Base-by-base conservation (phyloP, 2,888 invertebrate genomes). In the Catonia carolina region DNA sequence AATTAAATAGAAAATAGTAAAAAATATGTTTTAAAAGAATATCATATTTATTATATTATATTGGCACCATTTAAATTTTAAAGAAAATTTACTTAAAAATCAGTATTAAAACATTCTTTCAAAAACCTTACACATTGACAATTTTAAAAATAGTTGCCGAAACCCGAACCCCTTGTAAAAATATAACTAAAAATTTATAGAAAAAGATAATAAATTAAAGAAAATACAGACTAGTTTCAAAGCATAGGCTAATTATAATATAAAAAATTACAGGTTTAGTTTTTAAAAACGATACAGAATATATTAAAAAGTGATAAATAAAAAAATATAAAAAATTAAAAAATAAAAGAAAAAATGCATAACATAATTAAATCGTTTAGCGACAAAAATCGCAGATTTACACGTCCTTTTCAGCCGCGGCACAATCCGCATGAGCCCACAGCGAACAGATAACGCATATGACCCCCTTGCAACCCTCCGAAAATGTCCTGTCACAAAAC, bases 51-150 rank as follows among this genome's bases (percentile, higher is more conserved):
- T n/a, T n/a, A n/a, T n/a, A n/a, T n/a, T n/a, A n/a, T n/a, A n/a
- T n/a, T n/a, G n/a, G n/a, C n/a, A n/a, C 33, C 35, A 50, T 31
- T 50, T 50, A 12, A 8, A 35, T 17, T 50, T 33, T 15, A 35
- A 33, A 17, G 17, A 14, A 50, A 50, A 33, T 50, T 8, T 50
- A 50, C n/a, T 50, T 12, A 50, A 50, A 14, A 17, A 50, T 50
- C 15, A 15, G 18, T 17, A 10, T 50, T 14, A 50, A 50, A 12
- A 27, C 12, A 27, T 31, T 15, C 14, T 50, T 50, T 27, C 2
- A 31, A 50, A 50, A 50, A 50, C 47, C 47, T 50, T 50, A 50
- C 50, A 50, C 36, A 35, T 36, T 51, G 17, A 2, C 10, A 18
- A 18, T 51, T 36, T 51, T 12, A 5, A 51, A 36, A 36, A 51